Evolutionary conservation across 2,113 vertebrate species (phyloP).

Genomic region (Brachyistius frenatus): DNA sequence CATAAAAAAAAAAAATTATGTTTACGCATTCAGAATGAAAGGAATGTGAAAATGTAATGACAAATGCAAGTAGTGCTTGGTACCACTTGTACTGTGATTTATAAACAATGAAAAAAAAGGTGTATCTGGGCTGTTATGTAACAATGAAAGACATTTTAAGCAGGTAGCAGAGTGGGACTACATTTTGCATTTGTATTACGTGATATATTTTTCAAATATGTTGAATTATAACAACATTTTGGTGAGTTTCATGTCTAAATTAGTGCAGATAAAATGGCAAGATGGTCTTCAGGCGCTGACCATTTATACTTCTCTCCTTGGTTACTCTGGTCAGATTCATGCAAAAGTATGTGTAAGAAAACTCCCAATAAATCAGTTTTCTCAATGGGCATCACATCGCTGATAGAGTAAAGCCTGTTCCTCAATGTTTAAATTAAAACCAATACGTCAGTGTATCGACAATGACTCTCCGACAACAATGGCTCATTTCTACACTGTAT

Average conservation of each 20-base stretch:
- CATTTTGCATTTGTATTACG: too few species aligned
- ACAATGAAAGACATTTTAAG: too few species aligned
- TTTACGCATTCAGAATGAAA: background rate
- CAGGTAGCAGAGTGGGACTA: too few species aligned
- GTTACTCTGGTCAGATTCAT: background rate
- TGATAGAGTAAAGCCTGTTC: background rate
- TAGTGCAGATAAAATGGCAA: background rate
- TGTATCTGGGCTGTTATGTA: too few species aligned
- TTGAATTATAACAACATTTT: background rate
- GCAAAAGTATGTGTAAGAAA: background rate
- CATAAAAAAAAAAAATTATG: background rate
- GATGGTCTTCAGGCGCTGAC: background rate
- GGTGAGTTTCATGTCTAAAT: background rate
- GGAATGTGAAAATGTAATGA: too few species aligned
- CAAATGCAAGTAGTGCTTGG: too few species aligned
- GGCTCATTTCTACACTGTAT: slow-evolving; percentile 61
- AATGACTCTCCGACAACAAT: slow-evolving; percentile 51
- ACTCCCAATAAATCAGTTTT: background rate
- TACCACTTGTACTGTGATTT: too few species aligned
- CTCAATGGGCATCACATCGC: background rate
- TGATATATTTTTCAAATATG: background rate
- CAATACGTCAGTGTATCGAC: background rate
- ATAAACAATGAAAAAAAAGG: too few species aligned
- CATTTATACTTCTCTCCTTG: background rate
- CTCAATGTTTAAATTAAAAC: slow-evolving; percentile 6